Evolutionary conservation across 2,797 vertebrate species (phyloP).

Genomic region (Odontamblyopus rebecca): DNA sequence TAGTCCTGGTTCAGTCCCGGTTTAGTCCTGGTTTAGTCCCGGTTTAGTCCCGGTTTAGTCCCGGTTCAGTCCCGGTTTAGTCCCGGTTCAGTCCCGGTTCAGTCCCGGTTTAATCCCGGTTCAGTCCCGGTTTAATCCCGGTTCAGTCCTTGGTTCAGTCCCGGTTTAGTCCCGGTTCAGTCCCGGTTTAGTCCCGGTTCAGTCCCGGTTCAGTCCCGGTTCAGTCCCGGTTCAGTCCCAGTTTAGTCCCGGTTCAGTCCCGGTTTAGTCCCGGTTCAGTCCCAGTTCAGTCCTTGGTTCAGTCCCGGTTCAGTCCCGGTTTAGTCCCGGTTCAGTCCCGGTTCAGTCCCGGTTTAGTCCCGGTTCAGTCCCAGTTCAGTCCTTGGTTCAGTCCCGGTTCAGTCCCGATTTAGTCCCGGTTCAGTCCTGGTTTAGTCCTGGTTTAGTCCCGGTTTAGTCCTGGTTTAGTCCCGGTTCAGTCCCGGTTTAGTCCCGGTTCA

Average conservation of each 20-base stretch:
- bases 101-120: too few relatives aligned
- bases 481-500: background rate
- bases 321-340: background rate
- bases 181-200: too few relatives aligned
- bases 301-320: too few relatives aligned
- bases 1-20: background rate
- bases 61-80: too few relatives aligned
- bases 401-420: background rate
- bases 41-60: conserved; percentile 56
- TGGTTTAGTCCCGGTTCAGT: background rate
- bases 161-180: too few relatives aligned
- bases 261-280: too few relatives aligned
- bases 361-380: background rate
- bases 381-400: background rate
- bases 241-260: conserved; percentile 45
- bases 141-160: too few relatives aligned
- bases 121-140: too few relatives aligned
- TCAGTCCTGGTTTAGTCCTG: conserved; percentile 7
- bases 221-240: too few relatives aligned
- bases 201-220: too few relatives aligned
- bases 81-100: too few relatives aligned
- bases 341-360: background rate
- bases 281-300: too few relatives aligned
- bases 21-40: background rate
- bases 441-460: background rate